Percentiles rank a stretch among this genome's conserved stretches.
Evolutionary conservation across 2,888 invertebrate species (phyloP).

Genomic region (Melieria crassipennis): DNA sequence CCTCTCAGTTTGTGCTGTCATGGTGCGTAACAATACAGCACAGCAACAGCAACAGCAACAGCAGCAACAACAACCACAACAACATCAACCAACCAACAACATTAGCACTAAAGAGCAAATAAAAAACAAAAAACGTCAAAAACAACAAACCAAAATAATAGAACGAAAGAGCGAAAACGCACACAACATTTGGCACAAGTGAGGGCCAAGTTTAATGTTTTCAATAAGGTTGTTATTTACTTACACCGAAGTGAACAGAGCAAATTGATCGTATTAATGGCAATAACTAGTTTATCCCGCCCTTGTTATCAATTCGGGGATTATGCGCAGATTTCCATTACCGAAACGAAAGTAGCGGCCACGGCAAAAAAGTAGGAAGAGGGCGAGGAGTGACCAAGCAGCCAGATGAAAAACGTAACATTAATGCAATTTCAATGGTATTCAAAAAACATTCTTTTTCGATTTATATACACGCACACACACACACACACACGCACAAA

Average conservation of each 20-base stretch:
- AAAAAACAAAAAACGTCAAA: too few species aligned
- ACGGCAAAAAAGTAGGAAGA: slow-evolving; percentile 24
- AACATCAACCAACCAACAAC: too few species aligned
- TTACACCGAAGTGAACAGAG: slow-evolving; percentile 62
- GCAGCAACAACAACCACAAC: too few species aligned
- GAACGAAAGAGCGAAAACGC: too few species aligned
- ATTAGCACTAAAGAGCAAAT: too few species aligned
- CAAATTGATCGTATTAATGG: slow-evolving; percentile 67
- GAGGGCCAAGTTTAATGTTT: slow-evolving; percentile 44
- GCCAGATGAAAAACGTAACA: slow-evolving; percentile 39
- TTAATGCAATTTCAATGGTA: slow-evolving; percentile 60
- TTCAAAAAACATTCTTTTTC: slow-evolving; percentile 57
- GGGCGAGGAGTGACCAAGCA: slow-evolving; percentile 29
- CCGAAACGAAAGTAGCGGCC: slow-evolving; percentile 34
- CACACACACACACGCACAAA: slow-evolving; percentile 18
- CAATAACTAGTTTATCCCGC: slow-evolving; percentile 66
- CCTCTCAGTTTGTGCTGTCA: too few species aligned
- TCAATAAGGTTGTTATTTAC: slow-evolving; percentile 63
- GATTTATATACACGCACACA: slow-evolving; percentile 48
- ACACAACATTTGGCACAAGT: slow-evolving; percentile 10
- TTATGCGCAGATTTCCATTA: slow-evolving; percentile 64
- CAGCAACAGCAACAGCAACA: too few species aligned
- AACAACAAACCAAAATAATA: too few species aligned
- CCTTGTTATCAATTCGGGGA: slow-evolving; percentile 65
- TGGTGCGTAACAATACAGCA: too few species aligned